Evolutionary conservation across 2,797 vertebrate species (phyloP).

Genomic region (Valencia hispanica): DNA sequence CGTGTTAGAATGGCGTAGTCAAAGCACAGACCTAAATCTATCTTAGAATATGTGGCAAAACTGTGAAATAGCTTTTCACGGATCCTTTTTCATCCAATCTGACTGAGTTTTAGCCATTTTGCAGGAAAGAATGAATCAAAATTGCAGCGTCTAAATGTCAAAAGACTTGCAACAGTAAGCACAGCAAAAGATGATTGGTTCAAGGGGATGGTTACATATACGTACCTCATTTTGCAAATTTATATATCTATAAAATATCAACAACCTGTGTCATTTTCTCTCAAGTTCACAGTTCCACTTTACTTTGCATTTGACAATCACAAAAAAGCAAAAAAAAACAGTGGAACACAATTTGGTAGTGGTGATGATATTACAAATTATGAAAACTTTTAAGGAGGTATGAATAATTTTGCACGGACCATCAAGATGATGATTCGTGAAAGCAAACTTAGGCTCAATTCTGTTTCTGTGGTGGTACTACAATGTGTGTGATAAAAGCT

Average conservation of each 20-base stretch:
- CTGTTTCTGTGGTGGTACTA: constrained; percentile 4
- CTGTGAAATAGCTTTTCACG: not conserved
- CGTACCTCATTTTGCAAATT: not conserved
- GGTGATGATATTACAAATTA: not conserved
- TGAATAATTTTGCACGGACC: not conserved
- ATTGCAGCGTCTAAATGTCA: not conserved
- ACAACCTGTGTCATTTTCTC: not conserved
- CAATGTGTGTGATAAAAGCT: not conserved
- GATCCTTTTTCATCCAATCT: not conserved
- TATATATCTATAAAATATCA: not conserved
- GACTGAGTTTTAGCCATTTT: not conserved
- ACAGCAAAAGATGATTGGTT: not conserved
- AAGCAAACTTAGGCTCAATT: not conserved
- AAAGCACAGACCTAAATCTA: not conserved
- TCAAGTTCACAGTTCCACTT: not conserved
- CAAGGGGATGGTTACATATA: not conserved
- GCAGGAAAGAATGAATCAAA: not conserved
- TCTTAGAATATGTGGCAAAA: not conserved
- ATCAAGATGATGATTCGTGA: not conserved
- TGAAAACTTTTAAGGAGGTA: not conserved
- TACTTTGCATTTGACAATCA: not conserved
- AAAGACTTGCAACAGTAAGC: not conserved
- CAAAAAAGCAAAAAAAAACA: no score
- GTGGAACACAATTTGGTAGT: not conserved
- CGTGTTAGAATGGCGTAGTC: not conserved